Base-by-base conservation (phyloP, 2,113 vertebrate species). In the Crotalus horridus region DNA sequence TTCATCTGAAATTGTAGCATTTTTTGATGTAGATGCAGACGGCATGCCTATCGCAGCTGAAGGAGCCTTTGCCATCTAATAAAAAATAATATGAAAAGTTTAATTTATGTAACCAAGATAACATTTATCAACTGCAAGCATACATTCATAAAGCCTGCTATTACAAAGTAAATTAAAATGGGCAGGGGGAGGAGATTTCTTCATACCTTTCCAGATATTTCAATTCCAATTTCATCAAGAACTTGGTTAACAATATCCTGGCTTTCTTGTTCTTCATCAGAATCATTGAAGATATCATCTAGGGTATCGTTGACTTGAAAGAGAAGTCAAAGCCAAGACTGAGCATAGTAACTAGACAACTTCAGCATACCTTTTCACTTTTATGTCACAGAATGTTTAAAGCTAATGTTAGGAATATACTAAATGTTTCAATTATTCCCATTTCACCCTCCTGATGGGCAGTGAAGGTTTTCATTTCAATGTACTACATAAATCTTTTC, bases 221-320 rank as follows among this genome's bases (percentile, higher is more conserved):
- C 99, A 92, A 99, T 99, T 96, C 99, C 99, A 33, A 99, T 99
- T 97, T 99, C 99, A 97, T 99, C 99, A 94, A 99, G 98, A 93
- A 99, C 98, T 97, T 99, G 99, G 96, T 98, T 99, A 94, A 99
- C 99, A 96, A 99, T 99, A 95, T 99, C 99, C 96, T 99, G 98
- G 96, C 98, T 99, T 98, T 99, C 99, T 92, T 99, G 99, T 93
- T 99, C 99, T 97, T 99, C 99, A 81, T 98, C 99, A 56, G 99
- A 99, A 87, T 97, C 99, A 93, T 99, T 98, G 95, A 99, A 99
- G 96, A 99, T 99, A 88, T 99, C 99, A 97, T 99, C 99, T 93
- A 99, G 96, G 1, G 99, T 99, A 95, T 99, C 99, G 12, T 98
- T 99, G 95, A 99, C 98, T 98, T 95, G 12, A 1, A 93, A 94